A percentile compares a stretch with the other conserved stretches of the same genome.
phyloP scores from a whole-genome alignment of 2,797 vertebrate species.

The Brotula barbata region DNA sequence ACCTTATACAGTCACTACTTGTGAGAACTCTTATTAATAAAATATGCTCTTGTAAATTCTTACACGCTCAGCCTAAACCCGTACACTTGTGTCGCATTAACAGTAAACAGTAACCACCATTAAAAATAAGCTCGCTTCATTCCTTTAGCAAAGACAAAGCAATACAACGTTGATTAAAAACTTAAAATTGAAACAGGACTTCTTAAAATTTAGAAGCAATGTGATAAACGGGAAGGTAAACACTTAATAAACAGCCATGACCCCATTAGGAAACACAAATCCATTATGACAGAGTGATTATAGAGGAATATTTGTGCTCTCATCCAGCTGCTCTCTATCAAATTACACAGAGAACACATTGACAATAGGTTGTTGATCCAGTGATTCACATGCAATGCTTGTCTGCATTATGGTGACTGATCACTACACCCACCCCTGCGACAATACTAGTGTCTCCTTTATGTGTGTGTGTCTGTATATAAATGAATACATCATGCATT shows the following conservation, averaged over 20 bases:
- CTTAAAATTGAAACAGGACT: background rate
- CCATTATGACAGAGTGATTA: constrained; percentile 18
- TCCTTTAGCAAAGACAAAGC: background rate
- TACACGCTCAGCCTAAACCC: too few species aligned
- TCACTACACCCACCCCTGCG: constrained; percentile 45
- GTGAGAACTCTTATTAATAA: too few species aligned
- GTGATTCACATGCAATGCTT: constrained; percentile 45
- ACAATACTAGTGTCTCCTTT: constrained; percentile 35
- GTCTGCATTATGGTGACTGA: constrained; percentile 46
- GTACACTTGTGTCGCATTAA: too few species aligned
- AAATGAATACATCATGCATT: constrained; percentile 24
- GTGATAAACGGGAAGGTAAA: constrained; percentile 15
- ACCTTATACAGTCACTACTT: too few species aligned
- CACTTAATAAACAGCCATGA: constrained; percentile 16
- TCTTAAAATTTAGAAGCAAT: background rate
- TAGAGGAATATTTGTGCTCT: constrained; percentile 25
- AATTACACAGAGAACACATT: constrained; percentile 40
- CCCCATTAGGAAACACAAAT: constrained; percentile 21
- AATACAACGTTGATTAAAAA: background rate
- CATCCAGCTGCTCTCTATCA: constrained; percentile 63
- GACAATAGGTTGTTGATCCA: constrained; percentile 63
- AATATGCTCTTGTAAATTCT: too few species aligned
- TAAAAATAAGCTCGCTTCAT: too few species aligned
- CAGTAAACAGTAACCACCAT: too few species aligned
- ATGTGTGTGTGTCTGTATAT: constrained; percentile 19